Conservation (phyloP, 2,888 invertebrate species). For the Cantharis rufa region DNA sequence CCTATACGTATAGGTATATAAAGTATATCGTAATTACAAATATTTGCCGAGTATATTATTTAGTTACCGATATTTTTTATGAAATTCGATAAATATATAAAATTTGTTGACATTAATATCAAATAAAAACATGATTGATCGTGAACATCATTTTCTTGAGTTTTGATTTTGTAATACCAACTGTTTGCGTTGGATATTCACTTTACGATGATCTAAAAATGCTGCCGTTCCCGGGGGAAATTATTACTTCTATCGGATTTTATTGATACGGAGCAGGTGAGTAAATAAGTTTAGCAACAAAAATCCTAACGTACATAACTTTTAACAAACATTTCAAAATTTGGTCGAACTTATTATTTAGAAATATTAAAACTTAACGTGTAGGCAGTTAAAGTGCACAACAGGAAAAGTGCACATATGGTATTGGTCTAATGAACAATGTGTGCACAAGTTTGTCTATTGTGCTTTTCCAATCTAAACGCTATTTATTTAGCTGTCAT, state of each 20-base stretch:
- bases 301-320: background rate
- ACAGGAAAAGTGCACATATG: constrained; percentile 12
- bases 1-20: no score
- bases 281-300: background rate
- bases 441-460: constrained; percentile 10
- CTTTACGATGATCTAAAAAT: constrained; percentile 5
- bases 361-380: background rate
- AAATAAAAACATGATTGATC: background rate
- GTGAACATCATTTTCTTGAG: background rate
- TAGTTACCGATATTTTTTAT: background rate
- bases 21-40: background rate
- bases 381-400: background rate
- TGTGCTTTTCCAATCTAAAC: constrained; percentile 14
- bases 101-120: background rate
- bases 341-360: background rate
- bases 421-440: constrained; percentile 8
- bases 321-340: background rate
- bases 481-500: constrained; percentile 28
- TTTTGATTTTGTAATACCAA: constrained; percentile 5
- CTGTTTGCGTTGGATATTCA: constrained; percentile 2
- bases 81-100: background rate
- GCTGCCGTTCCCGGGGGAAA: background rate
- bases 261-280: constrained; percentile 3
- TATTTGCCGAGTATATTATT: background rate
- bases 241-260: constrained; percentile 5